These are phyloP conservation scores for Parazoanthus darwini DNA, from an alignment of 92 coral and sea anemone species.

Conservation along the genomic window DNA sequence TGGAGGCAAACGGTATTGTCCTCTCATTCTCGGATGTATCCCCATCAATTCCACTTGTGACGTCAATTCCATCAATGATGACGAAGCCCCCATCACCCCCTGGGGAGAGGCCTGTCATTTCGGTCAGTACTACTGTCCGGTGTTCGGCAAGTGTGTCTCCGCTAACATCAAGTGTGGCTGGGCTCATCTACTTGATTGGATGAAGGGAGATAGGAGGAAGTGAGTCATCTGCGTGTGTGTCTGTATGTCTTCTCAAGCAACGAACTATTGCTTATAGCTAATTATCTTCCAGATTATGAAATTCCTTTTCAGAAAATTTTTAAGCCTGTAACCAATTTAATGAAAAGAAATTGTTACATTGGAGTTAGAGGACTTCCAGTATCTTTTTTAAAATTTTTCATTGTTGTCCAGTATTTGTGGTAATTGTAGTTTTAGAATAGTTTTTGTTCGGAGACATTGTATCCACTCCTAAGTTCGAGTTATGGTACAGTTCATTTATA, in stretches of 20 bases:
- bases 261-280: background rate
- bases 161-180: constrained; percentile 29
- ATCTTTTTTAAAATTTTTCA: too few relatives aligned
- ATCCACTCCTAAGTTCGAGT: too few relatives aligned
- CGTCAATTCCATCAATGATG: constrained; percentile 12
- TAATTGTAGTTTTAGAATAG: too few relatives aligned
- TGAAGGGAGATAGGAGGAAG: constrained; percentile 24
- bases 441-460: too few relatives aligned
- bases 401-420: too few relatives aligned
- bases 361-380: too few relatives aligned
- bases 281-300: too few relatives aligned
- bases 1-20: constrained; percentile 31
- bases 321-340: too few relatives aligned
- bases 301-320: too few relatives aligned
- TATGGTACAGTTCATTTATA: too few relatives aligned
- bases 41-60: constrained; percentile 18
- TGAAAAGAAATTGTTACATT: too few relatives aligned
- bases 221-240: background rate
- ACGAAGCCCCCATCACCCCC: constrained; percentile 27
- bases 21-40: constrained; percentile 26
- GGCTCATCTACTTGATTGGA: constrained; percentile 22
- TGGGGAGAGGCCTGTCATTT: constrained; percentile 41
- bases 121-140: constrained; percentile 32
- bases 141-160: constrained; percentile 21
- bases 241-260: background rate